Evolutionary conservation across 1,140 invertebrate genomes (phyloP).

Genomic region (Ostrea denselamellosa): DNA sequence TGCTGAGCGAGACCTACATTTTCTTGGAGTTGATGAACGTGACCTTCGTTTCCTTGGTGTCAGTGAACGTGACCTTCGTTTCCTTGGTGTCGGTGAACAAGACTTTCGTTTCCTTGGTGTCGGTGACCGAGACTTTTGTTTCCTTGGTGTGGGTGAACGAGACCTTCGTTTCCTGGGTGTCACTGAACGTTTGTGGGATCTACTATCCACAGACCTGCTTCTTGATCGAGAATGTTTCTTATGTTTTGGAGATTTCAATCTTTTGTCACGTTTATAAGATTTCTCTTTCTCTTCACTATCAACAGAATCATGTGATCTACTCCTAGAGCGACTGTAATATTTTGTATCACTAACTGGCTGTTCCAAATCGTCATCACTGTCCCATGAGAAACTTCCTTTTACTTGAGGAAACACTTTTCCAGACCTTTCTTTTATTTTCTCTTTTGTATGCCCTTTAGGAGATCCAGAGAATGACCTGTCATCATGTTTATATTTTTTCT

Average conservation of each 20-base stretch:
- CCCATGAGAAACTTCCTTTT: constrained; percentile 9
- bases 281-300: background rate
- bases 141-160: background rate
- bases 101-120: too few species aligned
- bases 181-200: background rate
- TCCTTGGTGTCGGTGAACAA: too few species aligned
- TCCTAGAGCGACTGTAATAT: background rate
- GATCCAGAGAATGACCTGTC: background rate
- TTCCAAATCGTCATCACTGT: background rate
- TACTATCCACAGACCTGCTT: constrained; percentile 24
- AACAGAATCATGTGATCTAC: background rate
- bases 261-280: background rate
- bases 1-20: background rate
- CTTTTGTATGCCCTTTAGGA: background rate
- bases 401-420: background rate
- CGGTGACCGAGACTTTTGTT: too few species aligned
- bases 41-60: too few species aligned
- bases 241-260: background rate
- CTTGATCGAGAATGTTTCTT: background rate
- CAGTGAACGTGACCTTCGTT: too few species aligned
- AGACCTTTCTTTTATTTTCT: background rate
- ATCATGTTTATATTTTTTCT: background rate
- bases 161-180: background rate
- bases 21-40: too few species aligned
- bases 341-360: background rate